Evolutionary conservation across 2,797 vertebrate genomes (phyloP), one percentile per base, ranked within the genome.

Genomic region (Moxostoma hubbsi): DNA sequence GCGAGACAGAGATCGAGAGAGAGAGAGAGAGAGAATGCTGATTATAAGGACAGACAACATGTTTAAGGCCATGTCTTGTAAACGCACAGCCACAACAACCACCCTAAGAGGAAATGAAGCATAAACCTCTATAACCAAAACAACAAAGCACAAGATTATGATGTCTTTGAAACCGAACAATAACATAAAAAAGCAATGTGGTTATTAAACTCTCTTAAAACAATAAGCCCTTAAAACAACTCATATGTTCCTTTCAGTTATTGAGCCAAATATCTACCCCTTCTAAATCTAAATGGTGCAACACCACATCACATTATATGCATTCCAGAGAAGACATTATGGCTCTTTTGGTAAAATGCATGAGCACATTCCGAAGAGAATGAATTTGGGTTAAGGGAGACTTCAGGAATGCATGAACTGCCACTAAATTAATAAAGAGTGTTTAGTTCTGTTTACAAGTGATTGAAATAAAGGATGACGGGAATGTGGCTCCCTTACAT

Each of bases 21-120:
- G 45, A 24, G 51, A 53, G 16, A 49, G 18, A 68, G 24, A 69
- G 45, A 51, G 47, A 53, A 65, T 74, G 62, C 61, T 24, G 75
- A 55, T 3, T 68, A 79, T 72, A 79, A 58, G 61, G 43, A 79
- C 51, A 43, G 61, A 72, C 54, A 62, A 58, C 61, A 7, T 59
- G 67, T 73, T 79, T 79, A 79, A 79, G 61, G 67, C 69, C 77
- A 65, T 58, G 43, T 72, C 51, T 73, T 50, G 9, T 65, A 50
- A 72, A 72, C 7, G 12, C 43, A 63, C 36, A 77, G 77, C 16
- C 77, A 73, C 77, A 79, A 79, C 77, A 79, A 73, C 68, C 68
- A 79, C 9, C 77, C 4, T 6, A 57, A 50, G 61, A 55, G 75
- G 71, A 81, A 79, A 79, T 73, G 62, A 84, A 73, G 65, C 50